Evolutionary conservation across 2,797 vertebrate species (phyloP).

Genomic region (Loriculus beryllinus): DNA sequence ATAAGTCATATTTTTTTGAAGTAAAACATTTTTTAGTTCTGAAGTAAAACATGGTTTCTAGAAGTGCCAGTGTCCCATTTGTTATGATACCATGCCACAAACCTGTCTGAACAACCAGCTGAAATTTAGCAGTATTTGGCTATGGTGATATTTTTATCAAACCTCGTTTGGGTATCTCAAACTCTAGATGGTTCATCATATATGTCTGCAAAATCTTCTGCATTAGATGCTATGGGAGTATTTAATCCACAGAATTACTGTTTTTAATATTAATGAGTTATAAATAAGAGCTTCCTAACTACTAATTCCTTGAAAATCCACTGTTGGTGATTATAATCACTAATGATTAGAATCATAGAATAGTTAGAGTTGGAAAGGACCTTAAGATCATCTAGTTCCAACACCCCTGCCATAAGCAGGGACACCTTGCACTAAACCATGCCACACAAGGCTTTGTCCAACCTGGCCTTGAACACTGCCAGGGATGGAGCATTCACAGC

Average conservation of each 20-base stretch:
- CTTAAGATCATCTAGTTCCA: no score
- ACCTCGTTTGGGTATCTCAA: neutral
- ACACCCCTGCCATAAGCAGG: no score
- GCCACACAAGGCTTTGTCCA: no score
- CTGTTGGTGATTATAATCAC: constrained; percentile 47
- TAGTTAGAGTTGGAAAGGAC: no score
- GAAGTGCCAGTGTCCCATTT: neutral
- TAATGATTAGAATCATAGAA: neutral
- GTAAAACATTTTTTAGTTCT: neutral
- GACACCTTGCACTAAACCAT: no score
- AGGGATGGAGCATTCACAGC: no score
- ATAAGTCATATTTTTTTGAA: neutral
- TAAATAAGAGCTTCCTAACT: constrained; percentile 60
- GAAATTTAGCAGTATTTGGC: constrained; percentile 8
- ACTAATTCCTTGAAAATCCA: constrained; percentile 61
- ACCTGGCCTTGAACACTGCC: no score
- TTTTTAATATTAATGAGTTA: constrained; percentile 57
- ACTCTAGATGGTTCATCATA: neutral
- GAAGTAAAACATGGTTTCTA: neutral
- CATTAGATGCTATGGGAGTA: neutral
- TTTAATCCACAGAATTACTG: constrained; percentile 36
- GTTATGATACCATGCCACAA: neutral
- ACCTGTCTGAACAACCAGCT: neutral
- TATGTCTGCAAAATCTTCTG: constrained; percentile 15
- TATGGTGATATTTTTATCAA: constrained; percentile 5